phyloP scores from a whole-genome alignment of 2,888 invertebrate genomes.

The Nemoura dubitans region DNA sequence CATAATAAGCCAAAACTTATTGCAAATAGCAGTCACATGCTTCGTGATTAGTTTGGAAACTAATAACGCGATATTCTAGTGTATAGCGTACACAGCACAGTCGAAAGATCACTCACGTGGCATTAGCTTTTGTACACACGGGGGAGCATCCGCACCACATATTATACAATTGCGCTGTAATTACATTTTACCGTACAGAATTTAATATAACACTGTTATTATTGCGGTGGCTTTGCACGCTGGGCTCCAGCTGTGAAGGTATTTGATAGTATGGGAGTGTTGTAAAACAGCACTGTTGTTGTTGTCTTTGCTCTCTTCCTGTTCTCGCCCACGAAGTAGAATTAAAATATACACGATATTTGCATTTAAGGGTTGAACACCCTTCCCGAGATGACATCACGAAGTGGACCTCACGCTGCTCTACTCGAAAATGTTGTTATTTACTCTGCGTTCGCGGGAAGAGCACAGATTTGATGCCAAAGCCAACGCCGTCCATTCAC shows the following conservation, averaged over 20 bases:
- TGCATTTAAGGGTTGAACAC: neutral
- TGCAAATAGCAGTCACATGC: neutral
- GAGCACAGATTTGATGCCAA: too few relatives aligned
- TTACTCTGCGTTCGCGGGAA: neutral
- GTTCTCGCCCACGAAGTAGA: neutral
- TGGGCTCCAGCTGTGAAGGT: neutral
- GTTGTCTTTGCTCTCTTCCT: neutral
- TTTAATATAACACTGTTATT: slow-evolving; percentile 7
- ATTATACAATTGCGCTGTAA: neutral
- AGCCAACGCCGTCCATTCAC: too few relatives aligned
- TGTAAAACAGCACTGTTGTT: neutral
- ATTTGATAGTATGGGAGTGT: neutral
- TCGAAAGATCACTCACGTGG: neutral
- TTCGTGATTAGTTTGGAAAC: neutral
- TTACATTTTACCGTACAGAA: slow-evolving; percentile 4
- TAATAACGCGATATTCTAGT: neutral
- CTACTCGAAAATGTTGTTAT: neutral
- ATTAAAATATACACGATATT: slow-evolving; percentile 12
- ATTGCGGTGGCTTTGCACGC: neutral
- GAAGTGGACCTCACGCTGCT: neutral
- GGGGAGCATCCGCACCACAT: neutral
- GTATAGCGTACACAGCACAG: neutral
- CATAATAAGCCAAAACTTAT: slow-evolving; percentile 4
- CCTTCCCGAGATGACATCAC: neutral
- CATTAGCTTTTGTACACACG: neutral